phyloP scores from a whole-genome alignment of 1,140 invertebrate genomes.

The Muscidifurax raptorellus region DNA sequence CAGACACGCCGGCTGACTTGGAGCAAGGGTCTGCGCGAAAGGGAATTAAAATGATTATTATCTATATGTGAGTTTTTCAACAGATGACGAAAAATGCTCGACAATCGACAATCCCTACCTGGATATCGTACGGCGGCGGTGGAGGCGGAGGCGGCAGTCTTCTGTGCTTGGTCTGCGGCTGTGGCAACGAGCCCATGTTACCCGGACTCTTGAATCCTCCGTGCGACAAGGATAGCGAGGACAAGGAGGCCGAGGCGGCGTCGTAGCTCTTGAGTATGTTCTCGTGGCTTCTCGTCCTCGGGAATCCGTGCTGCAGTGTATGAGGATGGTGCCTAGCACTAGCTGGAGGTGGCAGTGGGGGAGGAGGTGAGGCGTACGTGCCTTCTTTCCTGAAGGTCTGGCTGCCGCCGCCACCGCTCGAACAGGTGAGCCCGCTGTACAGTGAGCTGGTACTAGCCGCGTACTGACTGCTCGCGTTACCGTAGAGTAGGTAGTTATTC shows the following conservation, averaged over 20 bases:
- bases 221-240: background rate
- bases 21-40: background rate
- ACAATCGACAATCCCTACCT: slow-evolving; percentile 60
- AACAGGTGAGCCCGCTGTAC: slow-evolving; percentile 74
- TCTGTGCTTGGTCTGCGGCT: slow-evolving; percentile 78
- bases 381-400: slow-evolving; percentile 68
- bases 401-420: slow-evolving; percentile 69
- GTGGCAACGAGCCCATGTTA: slow-evolving; percentile 18
- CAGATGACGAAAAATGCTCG: background rate
- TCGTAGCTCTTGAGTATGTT: slow-evolving; percentile 84
- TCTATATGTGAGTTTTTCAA: background rate
- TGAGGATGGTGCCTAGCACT: slow-evolving; percentile 73
- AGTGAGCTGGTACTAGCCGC: slow-evolving; percentile 73
- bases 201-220: background rate
- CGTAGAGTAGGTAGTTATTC: slow-evolving; percentile 60
- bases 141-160: slow-evolving; percentile 83
- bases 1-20: slow-evolving; percentile 10
- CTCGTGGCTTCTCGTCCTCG: slow-evolving; percentile 84
- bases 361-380: slow-evolving; percentile 16
- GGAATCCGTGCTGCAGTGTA: slow-evolving; percentile 74
- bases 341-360: slow-evolving; percentile 56
- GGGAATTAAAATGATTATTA: background rate
- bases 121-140: slow-evolving; percentile 81
- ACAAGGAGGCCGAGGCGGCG: slow-evolving; percentile 28
- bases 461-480: slow-evolving; percentile 70